Evolutionary conservation across 2,888 invertebrate genomes (phyloP).

Genomic region (Dynastes hyllus): DNA sequence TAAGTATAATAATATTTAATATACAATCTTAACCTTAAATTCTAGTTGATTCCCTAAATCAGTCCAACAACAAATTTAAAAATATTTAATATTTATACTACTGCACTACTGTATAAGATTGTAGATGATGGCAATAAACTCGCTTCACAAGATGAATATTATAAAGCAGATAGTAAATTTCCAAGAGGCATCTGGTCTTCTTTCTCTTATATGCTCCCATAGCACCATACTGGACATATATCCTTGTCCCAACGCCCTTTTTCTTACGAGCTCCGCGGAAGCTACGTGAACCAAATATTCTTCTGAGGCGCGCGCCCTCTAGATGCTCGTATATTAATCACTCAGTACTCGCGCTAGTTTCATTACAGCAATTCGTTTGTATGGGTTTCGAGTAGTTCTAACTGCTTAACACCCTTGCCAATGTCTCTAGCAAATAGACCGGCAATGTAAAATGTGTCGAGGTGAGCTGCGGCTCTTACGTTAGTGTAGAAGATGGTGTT

Average conservation of each 20-base stretch:
- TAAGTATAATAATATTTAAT: no score
- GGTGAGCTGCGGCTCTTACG: background rate
- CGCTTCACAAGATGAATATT: no score
- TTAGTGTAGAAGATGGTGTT: background rate
- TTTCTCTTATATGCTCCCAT: no score
- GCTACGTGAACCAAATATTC: constrained; percentile 48
- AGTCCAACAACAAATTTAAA: no score
- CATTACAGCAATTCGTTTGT: constrained; percentile 17
- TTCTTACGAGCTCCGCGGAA: background rate
- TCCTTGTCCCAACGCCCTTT: background rate
- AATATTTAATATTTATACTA: no score
- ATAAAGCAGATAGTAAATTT: no score
- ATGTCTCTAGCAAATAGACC: background rate
- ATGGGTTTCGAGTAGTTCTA: constrained; percentile 5
- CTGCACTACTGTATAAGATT: no score
- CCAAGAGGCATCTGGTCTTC: no score
- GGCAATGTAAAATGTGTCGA: background rate
- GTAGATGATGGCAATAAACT: no score
- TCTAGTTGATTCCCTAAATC: no score
- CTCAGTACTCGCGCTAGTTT: constrained; percentile 29
- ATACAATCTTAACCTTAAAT: no score
- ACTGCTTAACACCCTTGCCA: no score
- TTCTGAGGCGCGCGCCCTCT: background rate
- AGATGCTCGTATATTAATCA: constrained; percentile 39
- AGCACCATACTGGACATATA: background rate